phyloP scores from a whole-genome alignment of 1,140 invertebrate genomes.

The Zaprionus taronus region DNA sequence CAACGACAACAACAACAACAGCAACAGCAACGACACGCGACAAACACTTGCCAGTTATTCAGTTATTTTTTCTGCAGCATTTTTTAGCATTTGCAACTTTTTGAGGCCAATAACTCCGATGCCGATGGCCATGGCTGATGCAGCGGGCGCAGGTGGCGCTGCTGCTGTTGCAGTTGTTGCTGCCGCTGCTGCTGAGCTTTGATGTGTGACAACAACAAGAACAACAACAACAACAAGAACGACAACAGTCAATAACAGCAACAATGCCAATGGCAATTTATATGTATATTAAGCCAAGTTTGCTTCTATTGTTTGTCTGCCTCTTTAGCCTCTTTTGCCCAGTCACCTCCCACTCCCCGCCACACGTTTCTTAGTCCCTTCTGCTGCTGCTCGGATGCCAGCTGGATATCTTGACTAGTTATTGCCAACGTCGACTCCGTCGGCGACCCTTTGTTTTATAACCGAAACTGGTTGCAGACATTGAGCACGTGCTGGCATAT shows the following conservation, averaged over 20 bases:
- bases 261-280: conserved; percentile 71
- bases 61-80: conserved; percentile 50
- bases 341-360: background rate
- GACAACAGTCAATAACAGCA: conserved; percentile 71
- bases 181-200: conserved; percentile 57
- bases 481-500: conserved; percentile 8
- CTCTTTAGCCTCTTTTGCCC: conserved; percentile 31
- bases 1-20: conserved; percentile 15
- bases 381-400: conserved; percentile 5
- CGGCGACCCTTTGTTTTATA: conserved; percentile 17
- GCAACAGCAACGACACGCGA: conserved; percentile 46
- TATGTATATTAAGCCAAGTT: conserved; percentile 68
- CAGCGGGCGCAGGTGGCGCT: conserved; percentile 34
- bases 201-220: conserved; percentile 77
- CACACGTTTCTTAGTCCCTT: background rate
- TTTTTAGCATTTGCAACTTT: conserved; percentile 78
- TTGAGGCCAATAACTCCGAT: conserved; percentile 76
- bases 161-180: conserved; percentile 36
- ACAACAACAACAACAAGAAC: conserved; percentile 52
- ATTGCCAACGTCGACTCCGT: conserved; percentile 65
- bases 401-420: conserved; percentile 54
- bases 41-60: conserved; percentile 60
- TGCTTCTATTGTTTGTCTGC: conserved; percentile 46
- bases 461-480: background rate
- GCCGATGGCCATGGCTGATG: conserved; percentile 76